A percentile compares a stretch with the other conserved stretches of the same genome.
Evolutionary conservation across 2,113 vertebrate genomes (phyloP).

Genomic region (Notothenia rossii): DNA sequence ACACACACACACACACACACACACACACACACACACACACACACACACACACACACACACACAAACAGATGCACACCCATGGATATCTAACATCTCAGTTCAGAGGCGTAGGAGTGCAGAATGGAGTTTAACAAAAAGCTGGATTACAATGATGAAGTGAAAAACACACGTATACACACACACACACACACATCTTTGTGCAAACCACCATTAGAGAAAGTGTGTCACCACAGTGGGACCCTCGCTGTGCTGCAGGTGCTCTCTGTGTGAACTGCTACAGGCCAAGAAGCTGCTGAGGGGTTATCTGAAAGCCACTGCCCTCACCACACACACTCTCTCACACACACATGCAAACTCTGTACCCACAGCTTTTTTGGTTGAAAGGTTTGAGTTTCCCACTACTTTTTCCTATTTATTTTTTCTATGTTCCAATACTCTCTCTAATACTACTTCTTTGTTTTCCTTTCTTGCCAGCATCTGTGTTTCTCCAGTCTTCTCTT

Average conservation of each 20-base stretch:
- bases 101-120: slow-evolving; percentile 55
- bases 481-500: slow-evolving; percentile 53
- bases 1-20: slow-evolving; percentile 30
- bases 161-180: slow-evolving; percentile 33
- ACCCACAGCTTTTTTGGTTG: not conserved
- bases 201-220: slow-evolving; percentile 53
- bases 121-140: slow-evolving; percentile 57
- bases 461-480: slow-evolving; percentile 39
- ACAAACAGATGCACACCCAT: slow-evolving; percentile 25
- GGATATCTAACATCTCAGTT: slow-evolving; percentile 59
- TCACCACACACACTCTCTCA: slow-evolving; percentile 29
- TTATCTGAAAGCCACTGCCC: slow-evolving; percentile 65
- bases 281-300: slow-evolving; percentile 62
- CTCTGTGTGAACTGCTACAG: slow-evolving; percentile 55
- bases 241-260: slow-evolving; percentile 77
- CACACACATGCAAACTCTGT: slow-evolving; percentile 26
- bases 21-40: slow-evolving; percentile 11
- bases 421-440: slow-evolving; percentile 16
- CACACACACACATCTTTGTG: slow-evolving; percentile 51
- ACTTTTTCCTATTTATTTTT: slow-evolving; percentile 27
- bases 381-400: slow-evolving; percentile 5
- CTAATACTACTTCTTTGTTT: slow-evolving; percentile 45
- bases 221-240: slow-evolving; percentile 68
- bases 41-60: slow-evolving; percentile 1
- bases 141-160: slow-evolving; percentile 40